Conservation (phyloP, 2,797 vertebrate genomes). For the Netta rufina region DNA sequence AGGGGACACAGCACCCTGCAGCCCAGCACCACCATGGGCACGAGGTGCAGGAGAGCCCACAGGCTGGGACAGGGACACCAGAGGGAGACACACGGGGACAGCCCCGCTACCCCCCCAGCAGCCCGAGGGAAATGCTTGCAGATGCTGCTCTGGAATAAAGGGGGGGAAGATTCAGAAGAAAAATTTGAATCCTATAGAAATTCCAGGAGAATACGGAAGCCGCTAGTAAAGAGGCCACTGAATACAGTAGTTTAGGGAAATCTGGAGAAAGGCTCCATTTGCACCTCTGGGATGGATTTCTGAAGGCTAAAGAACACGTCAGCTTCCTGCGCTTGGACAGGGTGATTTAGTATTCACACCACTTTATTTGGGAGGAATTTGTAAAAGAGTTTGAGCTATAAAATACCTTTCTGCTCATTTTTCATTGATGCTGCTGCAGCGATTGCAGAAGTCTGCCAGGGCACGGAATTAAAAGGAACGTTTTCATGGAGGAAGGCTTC, state of each 20-base stretch:
- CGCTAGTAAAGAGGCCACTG: not conserved
- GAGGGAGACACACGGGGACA: not conserved
- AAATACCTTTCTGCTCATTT: conserved; percentile 64
- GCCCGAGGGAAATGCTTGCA: not conserved
- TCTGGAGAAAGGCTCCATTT: not conserved
- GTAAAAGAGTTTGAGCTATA: conserved; percentile 32
- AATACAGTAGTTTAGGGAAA: not conserved
- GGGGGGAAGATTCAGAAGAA: not conserved
- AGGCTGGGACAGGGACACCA: not conserved
- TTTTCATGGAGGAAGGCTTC: conserved; percentile 64
- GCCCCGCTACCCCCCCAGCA: not conserved
- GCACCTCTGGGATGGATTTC: conserved; percentile 7
- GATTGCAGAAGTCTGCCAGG: conserved; percentile 40
- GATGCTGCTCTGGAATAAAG: not conserved
- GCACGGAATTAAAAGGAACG: conserved; percentile 9
- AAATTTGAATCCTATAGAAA: conserved; percentile 3
- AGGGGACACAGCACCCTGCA: too few relatives aligned
- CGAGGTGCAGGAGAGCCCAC: too few relatives aligned
- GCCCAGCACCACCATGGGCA: not conserved
- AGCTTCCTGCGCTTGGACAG: not conserved
- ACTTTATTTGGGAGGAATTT: conserved; percentile 54
- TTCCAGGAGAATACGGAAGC: not conserved
- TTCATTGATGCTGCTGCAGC: conserved; percentile 46
- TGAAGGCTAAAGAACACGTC: not conserved
- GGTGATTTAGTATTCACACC: conserved; percentile 39